Conservation (phyloP, 2,113 vertebrate species). For the Circaetus gallicus region DNA sequence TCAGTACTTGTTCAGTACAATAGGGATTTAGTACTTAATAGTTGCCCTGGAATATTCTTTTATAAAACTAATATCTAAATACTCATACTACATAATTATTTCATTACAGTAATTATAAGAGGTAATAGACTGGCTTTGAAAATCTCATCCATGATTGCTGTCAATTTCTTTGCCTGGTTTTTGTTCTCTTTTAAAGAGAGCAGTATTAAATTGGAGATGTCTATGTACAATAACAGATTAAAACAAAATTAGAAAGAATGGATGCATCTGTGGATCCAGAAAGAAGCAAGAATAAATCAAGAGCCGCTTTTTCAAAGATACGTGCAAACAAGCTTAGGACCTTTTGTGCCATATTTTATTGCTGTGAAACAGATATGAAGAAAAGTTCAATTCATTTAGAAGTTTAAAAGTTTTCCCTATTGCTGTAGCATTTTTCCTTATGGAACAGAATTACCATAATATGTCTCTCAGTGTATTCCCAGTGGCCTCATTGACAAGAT, state of each 20-base stretch:
- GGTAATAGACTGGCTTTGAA: neutral
- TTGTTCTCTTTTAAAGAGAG: neutral
- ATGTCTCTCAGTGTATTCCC: neutral
- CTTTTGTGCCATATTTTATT: neutral
- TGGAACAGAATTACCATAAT: neutral
- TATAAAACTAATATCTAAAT: neutral
- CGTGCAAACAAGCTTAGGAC: neutral
- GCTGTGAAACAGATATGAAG: neutral
- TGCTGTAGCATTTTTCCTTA: neutral
- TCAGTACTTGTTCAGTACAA: neutral
- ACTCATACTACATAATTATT: neutral
- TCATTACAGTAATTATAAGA: neutral
- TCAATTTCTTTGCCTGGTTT: neutral
- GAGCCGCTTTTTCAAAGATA: neutral
- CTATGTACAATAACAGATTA: neutral
- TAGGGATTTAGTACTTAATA: neutral
- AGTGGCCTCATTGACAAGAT: neutral
- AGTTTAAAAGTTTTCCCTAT: neutral
- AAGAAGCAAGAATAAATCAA: neutral
- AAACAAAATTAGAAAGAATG: neutral
- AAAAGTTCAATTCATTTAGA: neutral
- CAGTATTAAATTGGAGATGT: neutral
- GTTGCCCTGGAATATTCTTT: neutral
- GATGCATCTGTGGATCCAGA: neutral
- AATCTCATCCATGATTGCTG: neutral